A percentile compares a stretch with the other conserved stretches of the same genome.
Evolutionary conservation across 2,888 invertebrate genomes (phyloP).

Genomic region (Agrenia bidenticulata): DNA sequence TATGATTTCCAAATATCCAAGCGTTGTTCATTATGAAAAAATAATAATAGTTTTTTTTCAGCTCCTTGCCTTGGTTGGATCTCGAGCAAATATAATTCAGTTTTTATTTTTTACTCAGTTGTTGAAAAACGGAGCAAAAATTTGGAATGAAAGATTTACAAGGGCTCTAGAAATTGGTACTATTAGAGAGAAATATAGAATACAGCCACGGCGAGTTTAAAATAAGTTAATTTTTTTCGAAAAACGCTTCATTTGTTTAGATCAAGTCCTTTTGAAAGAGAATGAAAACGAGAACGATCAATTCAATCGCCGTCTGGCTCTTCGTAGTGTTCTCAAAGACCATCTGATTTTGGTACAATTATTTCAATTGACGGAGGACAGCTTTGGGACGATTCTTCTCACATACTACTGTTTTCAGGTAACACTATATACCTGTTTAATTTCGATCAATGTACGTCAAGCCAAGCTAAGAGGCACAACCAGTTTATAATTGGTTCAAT

Average conservation of each 20-base stretch:
- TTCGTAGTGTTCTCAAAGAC: slow-evolving; percentile 39
- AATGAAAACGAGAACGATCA: slow-evolving; percentile 26
- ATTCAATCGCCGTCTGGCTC: slow-evolving; percentile 32
- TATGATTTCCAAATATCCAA: neutral
- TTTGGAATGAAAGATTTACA: slow-evolving; percentile 47
- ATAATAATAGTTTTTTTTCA: neutral
- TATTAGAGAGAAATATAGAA: no score
- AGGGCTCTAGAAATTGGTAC: slow-evolving; percentile 25
- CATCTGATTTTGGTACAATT: slow-evolving; percentile 48
- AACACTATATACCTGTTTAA: no score
- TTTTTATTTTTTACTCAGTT: slow-evolving; percentile 46
- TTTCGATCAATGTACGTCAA: no score
- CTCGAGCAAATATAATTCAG: slow-evolving; percentile 43
- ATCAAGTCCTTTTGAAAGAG: slow-evolving; percentile 2
- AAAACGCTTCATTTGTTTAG: neutral
- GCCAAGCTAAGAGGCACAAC: neutral
- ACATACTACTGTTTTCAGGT: slow-evolving; percentile 42
- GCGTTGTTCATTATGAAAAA: no score
- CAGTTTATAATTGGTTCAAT: no score
- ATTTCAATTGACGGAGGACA: slow-evolving; percentile 48
- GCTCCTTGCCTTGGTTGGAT: slow-evolving; percentile 33
- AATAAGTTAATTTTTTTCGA: no score
- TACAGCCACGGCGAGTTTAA: no score
- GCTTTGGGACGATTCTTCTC: slow-evolving; percentile 35
- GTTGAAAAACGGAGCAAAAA: slow-evolving; percentile 38